A percentile compares a stretch with the other conserved stretches of the same genome.
phyloP scores from a whole-genome alignment of 2,113 vertebrate genomes.

The Dermatemys mawii region DNA sequence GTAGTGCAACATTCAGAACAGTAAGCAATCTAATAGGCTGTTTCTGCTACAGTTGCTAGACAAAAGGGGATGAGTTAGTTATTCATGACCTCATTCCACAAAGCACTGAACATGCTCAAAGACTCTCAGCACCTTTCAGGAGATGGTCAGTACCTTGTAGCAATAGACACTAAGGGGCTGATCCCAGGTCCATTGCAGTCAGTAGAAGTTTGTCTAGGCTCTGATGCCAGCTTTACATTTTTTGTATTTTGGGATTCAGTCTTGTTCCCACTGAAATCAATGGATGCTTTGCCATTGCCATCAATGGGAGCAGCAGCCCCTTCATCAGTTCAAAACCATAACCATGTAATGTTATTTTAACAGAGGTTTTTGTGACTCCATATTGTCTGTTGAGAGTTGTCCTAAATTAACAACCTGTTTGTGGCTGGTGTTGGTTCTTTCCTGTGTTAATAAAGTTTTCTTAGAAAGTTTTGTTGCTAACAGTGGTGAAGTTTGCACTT shows the following conservation, averaged over 20 bases:
- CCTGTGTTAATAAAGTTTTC: background rate
- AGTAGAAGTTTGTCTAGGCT: background rate
- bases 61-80: background rate
- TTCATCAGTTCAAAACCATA: background rate
- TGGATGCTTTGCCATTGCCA: constrained; percentile 5
- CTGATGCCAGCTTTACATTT: background rate
- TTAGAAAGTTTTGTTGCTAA: constrained; percentile 11
- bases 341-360: background rate
- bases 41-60: background rate
- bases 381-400: background rate
- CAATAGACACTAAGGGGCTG: background rate
- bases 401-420: background rate
- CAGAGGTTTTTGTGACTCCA: background rate
- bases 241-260: background rate
- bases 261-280: background rate
- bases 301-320: background rate
- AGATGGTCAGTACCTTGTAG: background rate
- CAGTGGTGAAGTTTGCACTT: background rate
- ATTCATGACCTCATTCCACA: background rate
- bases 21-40: rapidly evolving
- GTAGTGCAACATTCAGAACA: background rate
- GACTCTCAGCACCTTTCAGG: background rate
- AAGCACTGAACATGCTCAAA: background rate
- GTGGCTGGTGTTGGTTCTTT: background rate
- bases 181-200: background rate